These are phyloP conservation scores for Drosophila funebris DNA, from an alignment of 1,140 invertebrate genomes.

Conservation along the genomic window DNA sequence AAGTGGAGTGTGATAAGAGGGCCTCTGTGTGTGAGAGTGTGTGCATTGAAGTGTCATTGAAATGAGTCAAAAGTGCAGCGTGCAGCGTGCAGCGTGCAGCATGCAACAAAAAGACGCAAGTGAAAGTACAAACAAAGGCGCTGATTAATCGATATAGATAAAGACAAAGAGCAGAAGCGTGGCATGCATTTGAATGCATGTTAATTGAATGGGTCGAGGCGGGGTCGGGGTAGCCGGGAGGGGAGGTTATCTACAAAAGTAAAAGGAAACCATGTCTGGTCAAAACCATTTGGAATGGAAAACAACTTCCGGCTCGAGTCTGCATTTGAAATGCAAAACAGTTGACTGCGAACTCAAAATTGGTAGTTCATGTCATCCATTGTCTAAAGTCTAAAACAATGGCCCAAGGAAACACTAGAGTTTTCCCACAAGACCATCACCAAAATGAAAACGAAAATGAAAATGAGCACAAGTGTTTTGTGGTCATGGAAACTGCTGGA, in stretches of 20 bases:
- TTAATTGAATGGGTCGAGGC: constrained; percentile 34
- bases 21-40: constrained; percentile 5
- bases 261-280: constrained; percentile 7
- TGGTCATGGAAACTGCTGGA: constrained; percentile 29
- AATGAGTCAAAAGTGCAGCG: constrained; percentile 51
- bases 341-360: constrained; percentile 26
- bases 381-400: constrained; percentile 48
- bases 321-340: constrained; percentile 45
- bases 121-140: constrained; percentile 70
- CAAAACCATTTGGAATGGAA: constrained; percentile 13
- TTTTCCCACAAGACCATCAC: constrained; percentile 21
- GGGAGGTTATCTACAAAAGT: background rate
- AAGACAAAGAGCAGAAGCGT: background rate
- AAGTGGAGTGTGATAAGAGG: constrained; percentile 35
- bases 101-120: constrained; percentile 52
- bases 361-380: constrained; percentile 31
- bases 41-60: constrained; percentile 57
- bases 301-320: constrained; percentile 34
- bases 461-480: constrained; percentile 36
- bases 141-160: constrained; percentile 67
- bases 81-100: constrained; percentile 50
- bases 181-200: constrained; percentile 46
- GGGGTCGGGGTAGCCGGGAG: no score
- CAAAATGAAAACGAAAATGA: background rate
- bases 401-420: constrained; percentile 31